These are phyloP conservation scores for Keiferia lycopersicella DNA, from an alignment of 2,888 invertebrate species.

Conservation along the genomic window DNA sequence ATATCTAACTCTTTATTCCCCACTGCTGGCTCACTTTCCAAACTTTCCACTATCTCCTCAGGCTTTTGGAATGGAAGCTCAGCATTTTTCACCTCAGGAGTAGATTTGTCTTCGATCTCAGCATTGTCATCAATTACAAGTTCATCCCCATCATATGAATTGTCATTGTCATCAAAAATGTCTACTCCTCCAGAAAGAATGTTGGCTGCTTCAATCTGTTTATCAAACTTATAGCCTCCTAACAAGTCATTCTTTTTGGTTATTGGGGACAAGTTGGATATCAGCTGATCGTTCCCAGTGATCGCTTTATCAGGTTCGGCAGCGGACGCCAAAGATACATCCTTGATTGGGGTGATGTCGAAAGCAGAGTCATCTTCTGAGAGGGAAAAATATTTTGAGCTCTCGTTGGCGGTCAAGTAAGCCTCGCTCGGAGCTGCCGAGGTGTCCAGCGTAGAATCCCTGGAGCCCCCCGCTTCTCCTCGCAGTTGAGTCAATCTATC, in stretches of 20 bases:
- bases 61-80: conserved; percentile 42
- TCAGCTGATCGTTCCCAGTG: conserved; percentile 52
- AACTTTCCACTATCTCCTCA: conserved; percentile 44
- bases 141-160: conserved; percentile 75
- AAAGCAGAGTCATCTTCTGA: conserved; percentile 70
- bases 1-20: conserved; percentile 70
- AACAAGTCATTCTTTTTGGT: conserved; percentile 60
- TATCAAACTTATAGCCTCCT: conserved; percentile 68
- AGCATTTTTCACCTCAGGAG: conserved; percentile 43
- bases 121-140: conserved; percentile 74
- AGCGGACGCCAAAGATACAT: conserved; percentile 50
- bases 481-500: conserved; percentile 75
- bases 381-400: conserved; percentile 72
- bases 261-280: conserved; percentile 66
- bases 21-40: conserved; percentile 50
- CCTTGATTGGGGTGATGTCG: conserved; percentile 62
- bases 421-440: conserved; percentile 65
- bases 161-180: conserved; percentile 78
- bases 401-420: conserved; percentile 72
- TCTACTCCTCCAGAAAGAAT: conserved; percentile 75
- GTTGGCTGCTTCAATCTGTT: conserved; percentile 74
- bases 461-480: conserved; percentile 61
- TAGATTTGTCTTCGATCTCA: conserved; percentile 59
- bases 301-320: conserved; percentile 49
- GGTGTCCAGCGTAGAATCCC: conserved; percentile 67